Evolutionary conservation across 2,113 vertebrate genomes (phyloP), one percentile per base, ranked within the genome.

Genomic region (Tragelaphus scriptus): DNA sequence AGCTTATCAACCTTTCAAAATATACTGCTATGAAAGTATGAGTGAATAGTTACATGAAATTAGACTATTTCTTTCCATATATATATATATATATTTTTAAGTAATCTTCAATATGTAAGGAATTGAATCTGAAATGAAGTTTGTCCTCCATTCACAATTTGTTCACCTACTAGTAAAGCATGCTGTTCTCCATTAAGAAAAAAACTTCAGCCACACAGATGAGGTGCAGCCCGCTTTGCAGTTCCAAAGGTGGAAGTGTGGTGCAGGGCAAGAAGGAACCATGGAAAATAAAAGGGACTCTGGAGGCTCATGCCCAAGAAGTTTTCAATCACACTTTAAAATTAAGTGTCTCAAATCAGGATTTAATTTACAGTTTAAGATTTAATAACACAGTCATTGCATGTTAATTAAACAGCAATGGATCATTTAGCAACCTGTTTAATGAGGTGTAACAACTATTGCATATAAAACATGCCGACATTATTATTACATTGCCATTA

Each of bases 371-470:
- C 98, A 97, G 97, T 98, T 97, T 98, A 98, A 98, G 96, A 99
- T 98, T 98, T 98, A 99, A 98, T 99, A 98, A 97, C 94, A 95
- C 85, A 97, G 63, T 98, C 98, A 98, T 98, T 98, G 91, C 97
- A 97, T 98, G 98, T 98, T 99, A 99, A 99, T 99, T 98, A 98
- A 98, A 98, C 96, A 98, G 95, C 95, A 98, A 96, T 97, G 98
- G 98, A 98, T 99, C 98, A 98, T 99, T 98, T 99, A 98, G 94
- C 79, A 98, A 96, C 86, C 87, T 97, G 94, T 95, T 99, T 99
- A 99, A 99, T 98, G 98, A 98, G 88, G 94, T 98, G 97, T 98
- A 98, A 98, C 98, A 98, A 97, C 28, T 89, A 92, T 96, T 98
- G 97, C 95, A 97, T 98, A 98, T 98, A 98, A 99, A 98, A 98